These are phyloP conservation scores for Cyclura pinguis DNA, from an alignment of 2,797 vertebrate genomes.

Conservation along the genomic window DNA sequence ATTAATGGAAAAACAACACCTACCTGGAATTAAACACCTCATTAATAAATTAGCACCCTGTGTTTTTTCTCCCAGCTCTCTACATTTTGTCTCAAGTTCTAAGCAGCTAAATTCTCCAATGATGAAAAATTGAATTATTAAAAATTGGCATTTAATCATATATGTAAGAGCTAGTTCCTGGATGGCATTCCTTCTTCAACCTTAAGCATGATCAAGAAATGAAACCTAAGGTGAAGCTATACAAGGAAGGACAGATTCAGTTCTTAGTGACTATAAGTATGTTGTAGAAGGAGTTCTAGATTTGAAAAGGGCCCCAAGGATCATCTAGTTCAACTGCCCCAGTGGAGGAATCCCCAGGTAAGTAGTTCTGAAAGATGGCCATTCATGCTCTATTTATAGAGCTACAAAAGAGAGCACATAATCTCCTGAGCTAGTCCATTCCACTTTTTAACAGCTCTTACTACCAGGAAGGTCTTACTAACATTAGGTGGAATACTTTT, in stretches of 20 bases:
- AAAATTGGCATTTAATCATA: not conserved
- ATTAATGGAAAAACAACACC: conserved; percentile 13
- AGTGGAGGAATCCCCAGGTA: too few species aligned
- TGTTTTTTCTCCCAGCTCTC: conserved; percentile 34
- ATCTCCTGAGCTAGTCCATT: too few species aligned
- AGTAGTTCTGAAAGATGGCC: too few species aligned
- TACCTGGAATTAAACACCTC: conserved; percentile 40
- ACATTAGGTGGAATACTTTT: too few species aligned
- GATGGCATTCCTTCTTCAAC: not conserved
- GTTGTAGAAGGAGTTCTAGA: not conserved
- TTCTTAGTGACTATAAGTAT: not conserved
- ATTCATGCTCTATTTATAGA: too few species aligned
- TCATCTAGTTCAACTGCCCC: too few species aligned
- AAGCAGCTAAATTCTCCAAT: conserved; percentile 17
- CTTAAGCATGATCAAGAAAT: not conserved
- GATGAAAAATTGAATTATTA: not conserved
- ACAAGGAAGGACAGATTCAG: not conserved
- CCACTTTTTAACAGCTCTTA: too few species aligned
- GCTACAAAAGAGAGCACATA: too few species aligned
- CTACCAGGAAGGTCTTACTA: too few species aligned
- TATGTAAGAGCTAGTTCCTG: not conserved
- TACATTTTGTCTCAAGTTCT: conserved; percentile 12
- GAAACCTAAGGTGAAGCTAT: not conserved
- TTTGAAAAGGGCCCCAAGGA: too few species aligned
- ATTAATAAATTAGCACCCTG: conserved; percentile 30